These are phyloP conservation scores for Entomyzon cyanotis DNA, from an alignment of 2,113 vertebrate genomes.

Conservation along the genomic window DNA sequence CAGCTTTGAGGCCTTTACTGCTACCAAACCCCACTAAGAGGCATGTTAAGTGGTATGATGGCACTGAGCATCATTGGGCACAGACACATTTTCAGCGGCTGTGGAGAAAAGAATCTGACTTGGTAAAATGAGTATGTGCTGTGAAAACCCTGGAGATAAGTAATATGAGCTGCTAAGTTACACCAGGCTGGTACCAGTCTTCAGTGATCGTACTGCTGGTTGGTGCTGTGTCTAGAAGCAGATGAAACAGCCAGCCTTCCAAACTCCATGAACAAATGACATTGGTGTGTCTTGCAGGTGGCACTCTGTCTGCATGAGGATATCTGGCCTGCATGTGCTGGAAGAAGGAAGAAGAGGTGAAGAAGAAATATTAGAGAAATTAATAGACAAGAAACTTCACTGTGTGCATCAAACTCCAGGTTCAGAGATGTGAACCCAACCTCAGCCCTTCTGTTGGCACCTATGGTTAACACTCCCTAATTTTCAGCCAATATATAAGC, in stretches of 20 bases:
- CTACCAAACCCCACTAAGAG: neutral
- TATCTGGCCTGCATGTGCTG: neutral
- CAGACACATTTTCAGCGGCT: neutral
- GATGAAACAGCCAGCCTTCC: neutral
- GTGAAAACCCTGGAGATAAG: neutral
- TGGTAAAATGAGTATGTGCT: neutral
- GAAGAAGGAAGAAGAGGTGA: neutral
- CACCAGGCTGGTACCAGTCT: neutral
- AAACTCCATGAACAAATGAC: neutral
- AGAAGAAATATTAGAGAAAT: neutral
- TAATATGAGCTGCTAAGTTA: neutral
- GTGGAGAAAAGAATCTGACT: neutral
- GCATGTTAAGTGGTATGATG: neutral
- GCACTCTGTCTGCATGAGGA: neutral
- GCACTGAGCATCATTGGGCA: neutral
- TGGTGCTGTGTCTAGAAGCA: neutral
- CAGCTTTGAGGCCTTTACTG: neutral
- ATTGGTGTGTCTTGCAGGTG: neutral
- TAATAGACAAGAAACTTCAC: neutral
- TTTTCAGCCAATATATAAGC: neutral
- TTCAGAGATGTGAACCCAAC: neutral
- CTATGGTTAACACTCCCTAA: neutral
- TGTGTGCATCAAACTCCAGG: neutral
- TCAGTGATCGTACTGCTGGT: neutral
- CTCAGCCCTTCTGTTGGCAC: neutral